Base-by-base conservation (phyloP, 2,797 vertebrate species). In the Notolepis coatsorum region DNA sequence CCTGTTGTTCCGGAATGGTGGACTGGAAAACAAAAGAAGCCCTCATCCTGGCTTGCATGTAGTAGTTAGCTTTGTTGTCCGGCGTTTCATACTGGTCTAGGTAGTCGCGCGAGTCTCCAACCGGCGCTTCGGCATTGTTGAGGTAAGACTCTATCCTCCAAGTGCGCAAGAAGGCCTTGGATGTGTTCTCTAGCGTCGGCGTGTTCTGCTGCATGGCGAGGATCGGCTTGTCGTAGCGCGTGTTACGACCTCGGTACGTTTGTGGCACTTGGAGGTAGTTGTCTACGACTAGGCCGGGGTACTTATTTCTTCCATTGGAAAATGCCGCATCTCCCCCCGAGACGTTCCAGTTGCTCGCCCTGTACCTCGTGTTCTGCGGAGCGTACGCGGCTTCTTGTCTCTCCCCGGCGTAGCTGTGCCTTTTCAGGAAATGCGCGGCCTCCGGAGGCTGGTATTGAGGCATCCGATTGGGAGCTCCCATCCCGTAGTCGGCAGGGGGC, bases 321-420 rank as follows among this genome's bases (percentile, higher is more conserved):
- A 85, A 89, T 38, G 86, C 89, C 21, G 75, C 89, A 27, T 97
- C 95, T 43, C 89, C 91, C 0, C 89, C 91, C 0, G 92, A 78
- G 61, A 96, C 89, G 35, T 95, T 96, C 95, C 95, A 97, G 50
- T 88, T 84, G 68, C 92, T 93, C 1, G 84, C 82, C 49, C 88
- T 85, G 18, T 88, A 83, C 62, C 91, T 92, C 21, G 79, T 54
- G 61, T 88, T 73, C 23, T 75, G 77, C 0, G 79, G 82, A 81
- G 91, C 51, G 47, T 88, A 93, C 0, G 92, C 68, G 25, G 71
- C 89, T 67, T 96, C 95, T 23, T 94, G 88, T 53, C 90, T 92
- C 60, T 98, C 96, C 0, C 98, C 97, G 3, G 98, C 97, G 15
- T 99, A 99, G 73, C 98, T 99, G 57, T 99, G 98, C 49, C 98